Conservation (phyloP, 2,113 vertebrate genomes). For the Sinosuthora webbiana region DNA sequence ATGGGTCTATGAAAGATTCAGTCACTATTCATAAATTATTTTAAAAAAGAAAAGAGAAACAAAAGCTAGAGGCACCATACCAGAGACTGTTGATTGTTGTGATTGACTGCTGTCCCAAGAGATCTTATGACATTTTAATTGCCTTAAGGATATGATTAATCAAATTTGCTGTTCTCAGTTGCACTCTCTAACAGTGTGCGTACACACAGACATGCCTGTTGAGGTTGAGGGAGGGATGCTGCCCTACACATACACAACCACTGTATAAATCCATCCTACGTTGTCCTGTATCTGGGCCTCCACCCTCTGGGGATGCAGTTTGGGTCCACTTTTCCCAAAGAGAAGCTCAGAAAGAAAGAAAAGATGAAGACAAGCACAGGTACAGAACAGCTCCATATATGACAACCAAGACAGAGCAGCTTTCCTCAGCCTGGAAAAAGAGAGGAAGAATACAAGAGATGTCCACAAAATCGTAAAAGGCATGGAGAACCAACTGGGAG, state of each 20-base stretch:
- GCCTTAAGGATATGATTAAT: not conserved
- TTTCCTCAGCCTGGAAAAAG: not conserved
- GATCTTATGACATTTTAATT: not conserved
- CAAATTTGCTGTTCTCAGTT: not conserved
- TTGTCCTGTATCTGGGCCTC: not conserved
- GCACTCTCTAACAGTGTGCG: not conserved
- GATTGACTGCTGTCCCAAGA: not conserved
- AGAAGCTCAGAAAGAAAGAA: not conserved
- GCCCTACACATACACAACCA: not conserved
- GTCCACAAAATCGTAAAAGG: not conserved
- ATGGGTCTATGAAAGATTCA: not conserved
- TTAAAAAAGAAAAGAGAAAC: not conserved
- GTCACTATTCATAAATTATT: not conserved
- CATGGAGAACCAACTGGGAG: not conserved
- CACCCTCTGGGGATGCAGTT: not conserved
- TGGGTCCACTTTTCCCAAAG: not conserved
- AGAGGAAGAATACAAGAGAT: not conserved
- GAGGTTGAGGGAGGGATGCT: not conserved
- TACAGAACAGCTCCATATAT: not conserved
- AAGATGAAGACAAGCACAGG: not conserved
- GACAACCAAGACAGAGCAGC: not conserved
- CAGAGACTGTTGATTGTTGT: not conserved
- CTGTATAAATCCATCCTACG: not conserved
- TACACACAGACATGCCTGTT: rapidly evolving
- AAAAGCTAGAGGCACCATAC: not conserved